Percentiles rank a stretch among this genome's conserved stretches.
phyloP scores from a whole-genome alignment of 2,888 invertebrate genomes.

The Selenia dentaria region DNA sequence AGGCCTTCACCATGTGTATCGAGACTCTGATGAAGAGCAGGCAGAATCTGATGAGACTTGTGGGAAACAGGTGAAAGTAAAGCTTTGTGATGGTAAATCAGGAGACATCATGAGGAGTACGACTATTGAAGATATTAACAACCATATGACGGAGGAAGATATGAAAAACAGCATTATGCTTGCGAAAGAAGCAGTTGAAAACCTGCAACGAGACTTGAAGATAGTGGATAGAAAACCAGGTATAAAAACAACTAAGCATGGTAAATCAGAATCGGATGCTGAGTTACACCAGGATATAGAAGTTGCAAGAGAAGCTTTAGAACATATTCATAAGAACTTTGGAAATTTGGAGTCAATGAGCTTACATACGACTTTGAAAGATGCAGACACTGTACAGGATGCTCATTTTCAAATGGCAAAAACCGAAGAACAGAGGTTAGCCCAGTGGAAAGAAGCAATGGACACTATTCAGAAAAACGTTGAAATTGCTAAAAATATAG shows the following conservation, averaged over 20 bases:
- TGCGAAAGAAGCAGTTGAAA: conserved; percentile 73
- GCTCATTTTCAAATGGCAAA: conserved; percentile 39
- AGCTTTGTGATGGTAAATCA: conserved; percentile 58
- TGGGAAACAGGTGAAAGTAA: conserved; percentile 65
- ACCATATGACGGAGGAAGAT: conserved; percentile 50
- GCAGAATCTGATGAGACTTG: conserved; percentile 59
- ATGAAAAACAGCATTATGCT: conserved; percentile 65
- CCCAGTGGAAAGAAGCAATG: conserved; percentile 67
- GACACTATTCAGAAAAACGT: conserved; percentile 58
- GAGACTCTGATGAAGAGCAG: conserved; percentile 67
- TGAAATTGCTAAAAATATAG: conserved; percentile 64
- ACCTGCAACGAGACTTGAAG: conserved; percentile 59
- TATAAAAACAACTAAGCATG: conserved; percentile 38
- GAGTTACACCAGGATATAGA: conserved; percentile 65
- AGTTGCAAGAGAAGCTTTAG: conserved; percentile 59
- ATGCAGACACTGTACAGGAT: conserved; percentile 43
- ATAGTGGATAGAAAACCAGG: conserved; percentile 50
- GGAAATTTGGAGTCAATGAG: conserved; percentile 56
- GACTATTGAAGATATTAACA: conserved; percentile 35
- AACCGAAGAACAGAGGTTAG: conserved; percentile 57
- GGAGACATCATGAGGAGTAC: conserved; percentile 41
- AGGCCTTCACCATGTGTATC: conserved; percentile 57
- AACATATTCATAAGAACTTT: conserved; percentile 60
- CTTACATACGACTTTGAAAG: conserved; percentile 39
- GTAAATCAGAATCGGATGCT: conserved; percentile 43